phyloP scores from a whole-genome alignment of 1,140 invertebrate genomes.

The Stratiolaelaps scimitus region DNA sequence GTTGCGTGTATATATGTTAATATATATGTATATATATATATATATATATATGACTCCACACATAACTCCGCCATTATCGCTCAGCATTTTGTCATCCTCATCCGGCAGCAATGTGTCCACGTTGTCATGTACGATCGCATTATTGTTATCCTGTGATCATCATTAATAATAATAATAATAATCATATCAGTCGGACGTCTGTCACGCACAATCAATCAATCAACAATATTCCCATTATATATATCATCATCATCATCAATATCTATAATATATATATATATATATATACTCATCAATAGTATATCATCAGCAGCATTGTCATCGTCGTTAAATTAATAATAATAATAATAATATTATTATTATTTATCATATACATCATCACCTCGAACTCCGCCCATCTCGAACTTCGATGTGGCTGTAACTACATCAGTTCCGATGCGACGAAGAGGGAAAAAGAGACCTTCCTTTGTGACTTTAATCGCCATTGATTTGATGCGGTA shows the following conservation, averaged over 20 bases:
- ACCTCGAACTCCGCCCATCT: too few relatives aligned
- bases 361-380: background rate
- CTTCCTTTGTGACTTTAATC: too few relatives aligned
- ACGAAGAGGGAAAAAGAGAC: too few relatives aligned
- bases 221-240: background rate
- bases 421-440: too few relatives aligned
- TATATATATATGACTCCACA: too few relatives aligned
- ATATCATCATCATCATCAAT: background rate
- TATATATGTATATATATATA: too few relatives aligned
- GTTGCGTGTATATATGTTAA: too few relatives aligned
- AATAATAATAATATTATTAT: background rate
- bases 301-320: background rate
- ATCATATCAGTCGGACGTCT: background rate
- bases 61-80: background rate
- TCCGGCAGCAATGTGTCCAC: background rate
- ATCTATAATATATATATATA: background rate
- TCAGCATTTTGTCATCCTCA: background rate
- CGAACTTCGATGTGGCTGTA: too few relatives aligned
- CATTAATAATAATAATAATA: background rate
- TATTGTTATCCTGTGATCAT: background rate
- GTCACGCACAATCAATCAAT: slow-evolving; percentile 13
- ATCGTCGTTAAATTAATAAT: background rate
- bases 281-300: background rate
- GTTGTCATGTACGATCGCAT: background rate
- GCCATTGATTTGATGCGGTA: too few relatives aligned